Evolutionary conservation across 92 coral and sea anemone species (phyloP), one percentile per base, ranked within the genome.

Genomic region (Palythoa caribaeorum): DNA sequence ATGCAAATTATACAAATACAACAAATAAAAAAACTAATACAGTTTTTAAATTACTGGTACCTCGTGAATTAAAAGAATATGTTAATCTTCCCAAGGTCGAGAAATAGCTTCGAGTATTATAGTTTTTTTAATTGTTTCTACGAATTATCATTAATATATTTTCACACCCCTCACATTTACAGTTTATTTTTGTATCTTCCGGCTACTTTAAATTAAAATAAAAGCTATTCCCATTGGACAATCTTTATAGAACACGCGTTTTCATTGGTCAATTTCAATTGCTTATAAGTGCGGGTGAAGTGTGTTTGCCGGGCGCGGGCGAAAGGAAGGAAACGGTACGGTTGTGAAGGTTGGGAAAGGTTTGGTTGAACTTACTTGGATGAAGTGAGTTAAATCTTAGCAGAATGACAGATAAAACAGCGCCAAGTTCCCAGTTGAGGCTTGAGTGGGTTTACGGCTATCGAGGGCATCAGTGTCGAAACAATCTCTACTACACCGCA

Each of bases 361-460:
- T 39, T 81, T 66, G 40, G 87, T 89, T 60, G 80, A 80, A 59
- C 72, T 83, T 37, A 20, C 40, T 74, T 87, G 91, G 59, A 28
- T 77, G 50, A 55, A 78, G 69, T 28, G 28, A 13, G 12, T n/a
- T 60, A 52, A 28, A 38, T 83, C 69, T 75, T 62, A 19, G 36
- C 90, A 91, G 77, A 68, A 97, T 97, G 99, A 85, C 97, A 16
- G 99, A 97, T 83, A 94, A 98, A 73, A 97, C 98, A 51, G 99
- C 99, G 15, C 99, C 99, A 37, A 89, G 87, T 48, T 94, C 99
- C 28, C 98, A 96, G 86, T 88, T 97, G 9, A 94, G 98, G 50
- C 93, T 97, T 71, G 99, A 97, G 81, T 97, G 99, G 99, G 99
- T 97, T 16, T 97, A 97, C 68, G 99, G 99, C 83, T 97, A 97